These are phyloP conservation scores for Molossus alvarezi DNA, from an alignment of 2,797 vertebrate genomes.

Conservation along the genomic window DNA sequence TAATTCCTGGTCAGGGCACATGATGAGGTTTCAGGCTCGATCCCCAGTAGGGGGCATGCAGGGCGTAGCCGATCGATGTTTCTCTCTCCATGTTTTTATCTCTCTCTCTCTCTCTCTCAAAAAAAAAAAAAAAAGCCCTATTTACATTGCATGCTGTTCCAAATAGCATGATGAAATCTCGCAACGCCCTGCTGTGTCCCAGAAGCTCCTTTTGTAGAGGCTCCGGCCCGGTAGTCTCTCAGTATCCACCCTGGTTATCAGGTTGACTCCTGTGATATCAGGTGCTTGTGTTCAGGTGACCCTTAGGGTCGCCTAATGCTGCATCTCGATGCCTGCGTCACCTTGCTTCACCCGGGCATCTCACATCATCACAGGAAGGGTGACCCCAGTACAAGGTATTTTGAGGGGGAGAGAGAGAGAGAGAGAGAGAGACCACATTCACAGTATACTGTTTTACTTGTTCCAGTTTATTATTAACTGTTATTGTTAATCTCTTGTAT, in stretches of 20 bases:
- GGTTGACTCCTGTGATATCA: background rate
- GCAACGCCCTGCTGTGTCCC: background rate
- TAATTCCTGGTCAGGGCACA: too few species aligned
- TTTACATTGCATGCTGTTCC: background rate
- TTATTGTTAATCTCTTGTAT: background rate
- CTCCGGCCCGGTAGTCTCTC: too few species aligned
- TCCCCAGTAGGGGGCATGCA: too few species aligned
- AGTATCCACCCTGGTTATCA: background rate
- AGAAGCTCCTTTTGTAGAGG: accelerated
- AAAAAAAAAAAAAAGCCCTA: background rate
- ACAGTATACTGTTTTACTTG: background rate
- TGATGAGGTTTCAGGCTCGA: too few species aligned
- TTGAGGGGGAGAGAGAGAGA: background rate
- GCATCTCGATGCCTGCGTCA: accelerated
- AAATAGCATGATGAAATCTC: background rate
- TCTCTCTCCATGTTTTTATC: too few species aligned
- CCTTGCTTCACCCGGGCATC: background rate
- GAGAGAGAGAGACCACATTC: background rate
- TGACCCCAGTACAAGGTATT: background rate
- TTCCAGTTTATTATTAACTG: background rate
- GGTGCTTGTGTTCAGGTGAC: background rate
- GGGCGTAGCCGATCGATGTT: too few species aligned
- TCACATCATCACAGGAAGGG: background rate
- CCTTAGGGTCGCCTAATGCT: background rate
- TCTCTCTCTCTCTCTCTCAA: too few species aligned